Evolutionary conservation across 2,113 vertebrate genomes (phyloP), one percentile per base, ranked within the genome.

Genomic region (Syrmaticus mikado): DNA sequence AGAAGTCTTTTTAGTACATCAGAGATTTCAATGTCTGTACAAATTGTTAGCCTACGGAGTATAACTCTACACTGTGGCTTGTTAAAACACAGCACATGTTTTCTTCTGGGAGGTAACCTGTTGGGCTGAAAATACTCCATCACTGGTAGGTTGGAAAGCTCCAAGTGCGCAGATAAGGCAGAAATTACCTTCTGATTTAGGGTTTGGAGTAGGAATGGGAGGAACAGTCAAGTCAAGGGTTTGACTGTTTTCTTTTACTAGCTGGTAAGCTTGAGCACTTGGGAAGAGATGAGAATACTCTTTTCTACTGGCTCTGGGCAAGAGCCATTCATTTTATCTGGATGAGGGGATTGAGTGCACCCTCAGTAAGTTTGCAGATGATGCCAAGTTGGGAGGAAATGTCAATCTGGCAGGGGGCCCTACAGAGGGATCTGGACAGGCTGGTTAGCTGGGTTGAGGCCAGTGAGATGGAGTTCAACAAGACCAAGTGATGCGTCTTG

Each of bases 51-150:
- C 27, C 32, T 72, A 3, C n/a, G 19, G 76, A 43, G 19, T 86
- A 7, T 68, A 16, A 72, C 67, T 46, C 38, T 55, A 30, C 13
- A 74, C 5, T 22, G 57, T 55, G 73, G 48, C 4, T 1, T 55
- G 40, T 28, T 77, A n/a, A 75, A 83, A 36, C 0, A 0, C 36
- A 45, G 25, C n/a, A 36, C 7, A 8, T 40, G 12, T 38, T 38
- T 38, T 38, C 25, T 75, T 67, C 32, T 72, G 41, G 22, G 19
- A 8, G 58, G 14, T 71, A 32, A 77, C 27, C 3, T 2, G 11
- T 55, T 46, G 30, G 38, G 48, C 72, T 88, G 41, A 62, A 85
- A 90, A 57, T 80, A 22, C 36, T 74, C 13, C 11, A 10, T 24
- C 9, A 13, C 32, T 2, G 0, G 19, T 77, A 48, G 25, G 25